phyloP scores from a whole-genome alignment of 1,140 invertebrate genomes.

The Procambarus virginalis region DNA sequence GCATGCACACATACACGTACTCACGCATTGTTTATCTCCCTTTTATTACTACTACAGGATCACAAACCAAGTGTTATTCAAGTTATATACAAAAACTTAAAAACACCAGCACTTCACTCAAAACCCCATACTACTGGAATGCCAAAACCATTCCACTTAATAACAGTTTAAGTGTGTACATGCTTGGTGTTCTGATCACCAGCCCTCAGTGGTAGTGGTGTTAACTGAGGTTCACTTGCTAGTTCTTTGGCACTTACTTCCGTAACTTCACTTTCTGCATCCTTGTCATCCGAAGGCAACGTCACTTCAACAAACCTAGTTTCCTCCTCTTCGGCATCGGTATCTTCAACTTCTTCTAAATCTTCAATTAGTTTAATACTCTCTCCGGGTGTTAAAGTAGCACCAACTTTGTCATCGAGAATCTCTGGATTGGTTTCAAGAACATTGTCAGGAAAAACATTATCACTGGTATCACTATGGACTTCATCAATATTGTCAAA shows the following conservation, averaged over 20 bases:
- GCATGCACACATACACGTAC: too few species aligned
- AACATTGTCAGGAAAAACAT: constrained; percentile 16
- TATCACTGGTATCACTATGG: background rate
- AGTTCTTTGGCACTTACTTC: constrained; percentile 49
- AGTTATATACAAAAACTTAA: background rate
- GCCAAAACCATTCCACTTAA: background rate
- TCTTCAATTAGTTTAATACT: background rate
- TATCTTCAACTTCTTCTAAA: constrained; percentile 7
- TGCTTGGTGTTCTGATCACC: constrained; percentile 10
- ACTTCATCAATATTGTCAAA: background rate
- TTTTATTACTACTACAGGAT: background rate
- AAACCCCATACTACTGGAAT: background rate
- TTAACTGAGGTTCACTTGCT: constrained; percentile 13
- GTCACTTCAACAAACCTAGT: constrained; percentile 39
- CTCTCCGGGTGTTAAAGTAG: constrained; percentile 1
- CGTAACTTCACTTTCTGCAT: background rate
- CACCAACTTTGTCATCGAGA: constrained; percentile 1
- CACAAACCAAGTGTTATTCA: background rate
- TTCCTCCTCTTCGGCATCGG: background rate
- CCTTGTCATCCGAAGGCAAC: constrained; percentile 1
- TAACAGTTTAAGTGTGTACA: constrained; percentile 1
- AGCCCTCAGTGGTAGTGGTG: constrained; percentile 14
- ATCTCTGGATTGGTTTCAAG: constrained; percentile 37
- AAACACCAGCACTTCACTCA: background rate
- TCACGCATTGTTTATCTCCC: too few species aligned